Evolutionary conservation across 1,140 invertebrate species (phyloP).

Genomic region (Nasonia longicornis): DNA sequence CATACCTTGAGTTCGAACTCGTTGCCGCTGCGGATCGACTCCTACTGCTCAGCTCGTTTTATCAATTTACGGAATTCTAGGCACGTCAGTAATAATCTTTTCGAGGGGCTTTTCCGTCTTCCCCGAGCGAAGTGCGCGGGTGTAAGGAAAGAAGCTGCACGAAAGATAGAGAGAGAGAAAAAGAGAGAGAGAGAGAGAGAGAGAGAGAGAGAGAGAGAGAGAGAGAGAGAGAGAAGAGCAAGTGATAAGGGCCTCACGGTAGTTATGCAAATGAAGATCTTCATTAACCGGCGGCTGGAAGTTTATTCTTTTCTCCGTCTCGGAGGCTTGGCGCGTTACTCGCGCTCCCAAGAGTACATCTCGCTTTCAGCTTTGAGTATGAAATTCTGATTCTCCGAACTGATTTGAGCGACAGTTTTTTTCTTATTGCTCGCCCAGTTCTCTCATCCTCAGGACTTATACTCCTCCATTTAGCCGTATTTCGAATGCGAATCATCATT

Average conservation of each 20-base stretch:
- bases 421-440: not conserved
- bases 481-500: constrained; percentile 13
- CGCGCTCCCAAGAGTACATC: not conserved
- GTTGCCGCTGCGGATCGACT: constrained; percentile 22
- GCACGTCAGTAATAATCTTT: constrained; percentile 47
- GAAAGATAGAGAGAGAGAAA: not conserved
- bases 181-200: not conserved
- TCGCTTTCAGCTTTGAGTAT: constrained; percentile 19
- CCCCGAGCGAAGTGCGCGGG: not conserved
- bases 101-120: constrained; percentile 33
- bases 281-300: constrained; percentile 42
- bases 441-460: not conserved
- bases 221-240: not conserved
- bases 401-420: constrained; percentile 27
- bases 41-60: constrained; percentile 6
- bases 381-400: constrained; percentile 43
- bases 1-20: constrained; percentile 9
- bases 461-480: constrained; percentile 24
- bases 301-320: constrained; percentile 43
- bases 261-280: constrained; percentile 47
- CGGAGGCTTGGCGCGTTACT: not conserved
- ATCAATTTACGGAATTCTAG: constrained; percentile 46
- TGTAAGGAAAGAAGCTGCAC: constrained; percentile 11
- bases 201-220: not conserved
- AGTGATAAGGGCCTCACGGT: constrained; percentile 37